Percentiles rank a stretch among this genome's conserved stretches.
Evolutionary conservation across 2,797 vertebrate species (phyloP).

Genomic region (Brachyrhaphis roseni): DNA sequence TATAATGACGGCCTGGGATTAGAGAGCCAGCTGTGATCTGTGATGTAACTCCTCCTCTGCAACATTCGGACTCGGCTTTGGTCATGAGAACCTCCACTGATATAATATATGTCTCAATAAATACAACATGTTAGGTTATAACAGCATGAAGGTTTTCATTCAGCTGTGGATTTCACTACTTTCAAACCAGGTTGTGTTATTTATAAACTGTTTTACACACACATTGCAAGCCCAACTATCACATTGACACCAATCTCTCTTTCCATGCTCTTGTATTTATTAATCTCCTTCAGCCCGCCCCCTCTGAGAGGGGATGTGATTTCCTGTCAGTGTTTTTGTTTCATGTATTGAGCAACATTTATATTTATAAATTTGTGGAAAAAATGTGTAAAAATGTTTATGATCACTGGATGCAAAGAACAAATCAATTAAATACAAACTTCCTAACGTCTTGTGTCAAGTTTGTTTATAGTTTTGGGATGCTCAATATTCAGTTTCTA

Average conservation of each 20-base stretch:
- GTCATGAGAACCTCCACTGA: neutral
- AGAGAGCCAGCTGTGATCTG: slow-evolving; percentile 70
- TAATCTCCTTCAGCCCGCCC: slow-evolving; percentile 37
- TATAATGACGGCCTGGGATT: slow-evolving; percentile 71
- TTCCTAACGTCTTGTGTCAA: neutral
- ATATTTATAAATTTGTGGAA: neutral
- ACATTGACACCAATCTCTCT: neutral
- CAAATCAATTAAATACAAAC: neutral
- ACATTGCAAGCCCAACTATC: neutral
- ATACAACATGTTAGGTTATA: neutral
- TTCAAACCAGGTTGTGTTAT: neutral
- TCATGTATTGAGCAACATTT: neutral
- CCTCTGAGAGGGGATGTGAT: slow-evolving; percentile 39
- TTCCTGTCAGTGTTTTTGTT: slow-evolving; percentile 22
- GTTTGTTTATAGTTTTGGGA: neutral
- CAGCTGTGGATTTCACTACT: neutral
- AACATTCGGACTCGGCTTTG: neutral
- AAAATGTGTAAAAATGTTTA: neutral
- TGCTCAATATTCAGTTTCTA: neutral
- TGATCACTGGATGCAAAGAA: neutral
- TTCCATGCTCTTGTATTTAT: slow-evolving; percentile 18
- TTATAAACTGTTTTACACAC: neutral
- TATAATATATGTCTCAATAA: neutral
- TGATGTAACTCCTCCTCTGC: slow-evolving; percentile 57
- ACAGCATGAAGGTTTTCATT: neutral